Base-by-base conservation (phyloP, 2,113 vertebrate genomes). In the Vidua chalybeata region DNA sequence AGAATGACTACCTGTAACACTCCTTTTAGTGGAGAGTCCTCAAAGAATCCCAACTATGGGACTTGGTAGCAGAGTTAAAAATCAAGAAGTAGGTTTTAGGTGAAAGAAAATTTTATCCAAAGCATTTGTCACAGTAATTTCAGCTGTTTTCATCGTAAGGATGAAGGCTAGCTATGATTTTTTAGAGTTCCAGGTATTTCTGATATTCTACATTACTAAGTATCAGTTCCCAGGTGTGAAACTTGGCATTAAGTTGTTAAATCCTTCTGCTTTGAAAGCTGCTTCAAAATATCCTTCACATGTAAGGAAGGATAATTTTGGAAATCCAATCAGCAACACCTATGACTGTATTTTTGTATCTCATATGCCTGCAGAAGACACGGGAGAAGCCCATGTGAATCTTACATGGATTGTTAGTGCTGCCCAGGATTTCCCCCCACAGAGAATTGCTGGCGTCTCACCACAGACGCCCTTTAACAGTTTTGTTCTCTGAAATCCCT, bases 1-100 rank as follows among this genome's bases (percentile, higher is more conserved):
- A 95, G 85, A 74, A 93, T 33, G 85, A 62, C 82, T 95, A 80
- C 63, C 30, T 86, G 28, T 93, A 93, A 83, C 27, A 19, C 41
- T 80, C 22, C 33, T 92, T 92, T 90, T 74, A 92, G 63, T 67
- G 55, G 61, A 77, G 55, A 90, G 37, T 88, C 75, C 83, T 97
- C 55, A 90, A 97, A 96, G 67, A 88, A 73, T 95, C 83, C 43
- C 33, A 74, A 20, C 72, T 19, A 49, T 62, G 23, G 37, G 51
- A 85, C 43, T 93, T 10, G 20, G n/a, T 51, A 59, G 21, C 2
- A 1, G 51, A 92, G 72, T 77, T 80, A 88, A 90, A 95, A 95
- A 95, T 69, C 72, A 80, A 86, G 94, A 55, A 80, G 37, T 5
- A 27, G 51, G 3, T 69, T 88, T 96, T 84, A 74, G 37, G 49